A percentile compares a stretch with the other conserved stretches of the same genome.
Conservation (phyloP, 1,140 invertebrate genomes). For the Drosophila biarmipes region DNA sequence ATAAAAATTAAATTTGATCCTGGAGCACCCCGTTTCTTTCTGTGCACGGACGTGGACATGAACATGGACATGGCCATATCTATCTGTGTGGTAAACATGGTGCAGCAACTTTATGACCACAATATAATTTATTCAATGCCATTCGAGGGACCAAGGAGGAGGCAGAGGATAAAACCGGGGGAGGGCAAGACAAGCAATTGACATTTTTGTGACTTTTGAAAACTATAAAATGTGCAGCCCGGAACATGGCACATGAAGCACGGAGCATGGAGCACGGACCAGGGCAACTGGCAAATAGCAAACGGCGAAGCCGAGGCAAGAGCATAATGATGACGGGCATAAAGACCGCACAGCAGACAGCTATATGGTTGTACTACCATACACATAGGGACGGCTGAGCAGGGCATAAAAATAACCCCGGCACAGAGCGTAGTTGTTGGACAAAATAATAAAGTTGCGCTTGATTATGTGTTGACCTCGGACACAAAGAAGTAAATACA, state of each 20-base stretch:
- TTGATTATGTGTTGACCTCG: conserved; percentile 69
- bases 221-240: conserved; percentile 81
- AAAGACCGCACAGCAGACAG: conserved; percentile 61
- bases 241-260: conserved; percentile 25
- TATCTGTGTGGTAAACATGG: conserved; percentile 61
- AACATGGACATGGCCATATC: conserved; percentile 45
- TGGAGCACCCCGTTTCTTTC: conserved; percentile 4
- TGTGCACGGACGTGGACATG: conserved; percentile 29
- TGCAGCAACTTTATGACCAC: conserved; percentile 76
- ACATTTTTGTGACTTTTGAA: conserved; percentile 83
- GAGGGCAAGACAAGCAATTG: conserved; percentile 69
- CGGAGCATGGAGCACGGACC: not conserved
- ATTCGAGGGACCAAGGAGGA: conserved; percentile 42
- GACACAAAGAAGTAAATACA: conserved; percentile 68
- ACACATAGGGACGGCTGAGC: conserved; percentile 3
- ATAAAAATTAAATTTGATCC: not conserved
- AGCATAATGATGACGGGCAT: conserved; percentile 68
- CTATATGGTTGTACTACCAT: conserved; percentile 23
- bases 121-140: conserved; percentile 83
- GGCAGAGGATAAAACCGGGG: not conserved
- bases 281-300: conserved; percentile 16
- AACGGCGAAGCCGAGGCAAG: conserved; percentile 43
- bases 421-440: conserved; percentile 32
- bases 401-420: conserved; percentile 33
- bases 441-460: conserved; percentile 78